A percentile compares a stretch with the other conserved stretches of the same genome.
These are phyloP conservation scores for Hystrix brachyura DNA, from an alignment of 2,113 vertebrate genomes.

Conservation along the genomic window DNA sequence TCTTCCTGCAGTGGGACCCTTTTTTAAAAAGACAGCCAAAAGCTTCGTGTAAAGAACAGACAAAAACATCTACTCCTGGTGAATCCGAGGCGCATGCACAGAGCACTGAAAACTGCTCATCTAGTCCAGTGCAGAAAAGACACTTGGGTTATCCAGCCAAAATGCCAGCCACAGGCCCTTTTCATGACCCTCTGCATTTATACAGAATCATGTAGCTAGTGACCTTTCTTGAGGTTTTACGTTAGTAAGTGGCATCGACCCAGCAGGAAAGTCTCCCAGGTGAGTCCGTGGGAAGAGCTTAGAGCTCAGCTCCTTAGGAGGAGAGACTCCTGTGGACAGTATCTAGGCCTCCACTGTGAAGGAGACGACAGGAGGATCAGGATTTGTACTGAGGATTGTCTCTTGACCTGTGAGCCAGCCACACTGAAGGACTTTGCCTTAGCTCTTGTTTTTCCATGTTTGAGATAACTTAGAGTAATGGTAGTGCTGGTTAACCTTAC, in stretches of 20 bases:
- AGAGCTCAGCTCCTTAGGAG: neutral
- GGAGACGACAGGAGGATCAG: neutral
- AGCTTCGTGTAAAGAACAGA: neutral
- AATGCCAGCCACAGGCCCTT: neutral
- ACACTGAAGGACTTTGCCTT: neutral
- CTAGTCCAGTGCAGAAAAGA: neutral
- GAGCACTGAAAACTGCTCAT: neutral
- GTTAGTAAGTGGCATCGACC: neutral
- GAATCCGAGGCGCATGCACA: neutral
- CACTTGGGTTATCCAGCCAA: rapidly evolving
- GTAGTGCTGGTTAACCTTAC: neutral
- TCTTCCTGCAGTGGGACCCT: neutral
- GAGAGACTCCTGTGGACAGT: neutral
- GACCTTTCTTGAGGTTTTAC: neutral
- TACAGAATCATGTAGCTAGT: rapidly evolving
- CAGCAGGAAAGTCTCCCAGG: neutral
- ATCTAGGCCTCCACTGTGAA: neutral
- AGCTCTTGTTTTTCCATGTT: neutral
- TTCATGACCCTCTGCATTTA: neutral
- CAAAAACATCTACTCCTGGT: neutral
- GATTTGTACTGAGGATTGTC: neutral
- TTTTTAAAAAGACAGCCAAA: neutral
- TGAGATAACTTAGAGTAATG: neutral
- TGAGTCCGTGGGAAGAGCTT: neutral
- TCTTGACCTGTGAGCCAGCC: neutral